phyloP scores from a whole-genome alignment of 2,113 vertebrate genomes.

The Crotophaga sulcirostris region DNA sequence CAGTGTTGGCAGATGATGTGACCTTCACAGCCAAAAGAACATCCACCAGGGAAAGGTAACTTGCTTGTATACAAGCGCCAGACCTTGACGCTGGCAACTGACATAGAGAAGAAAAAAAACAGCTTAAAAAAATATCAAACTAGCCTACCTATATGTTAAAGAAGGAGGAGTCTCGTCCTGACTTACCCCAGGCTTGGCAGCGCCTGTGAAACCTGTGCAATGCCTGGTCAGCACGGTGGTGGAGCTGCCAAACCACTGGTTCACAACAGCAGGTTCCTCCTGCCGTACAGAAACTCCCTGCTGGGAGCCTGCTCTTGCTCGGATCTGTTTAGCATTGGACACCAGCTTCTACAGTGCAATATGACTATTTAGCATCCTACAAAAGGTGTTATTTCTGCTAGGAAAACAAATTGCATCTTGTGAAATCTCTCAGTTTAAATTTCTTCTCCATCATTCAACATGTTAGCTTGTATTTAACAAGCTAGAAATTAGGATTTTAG shows the following conservation, averaged over 20 bases:
- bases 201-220: background rate
- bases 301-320: background rate
- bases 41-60: background rate
- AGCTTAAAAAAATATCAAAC: background rate
- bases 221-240: background rate
- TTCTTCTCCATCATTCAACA: background rate
- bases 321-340: background rate
- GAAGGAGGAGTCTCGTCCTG: background rate
- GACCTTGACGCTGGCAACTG: background rate
- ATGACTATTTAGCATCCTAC: background rate
- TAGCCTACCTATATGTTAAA: background rate
- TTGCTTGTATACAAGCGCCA: background rate
- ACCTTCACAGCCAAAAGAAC: background rate
- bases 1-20: background rate
- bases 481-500: background rate
- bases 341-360: background rate
- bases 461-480: background rate
- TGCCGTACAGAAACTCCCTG: background rate
- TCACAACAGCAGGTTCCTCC: background rate
- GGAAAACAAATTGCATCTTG: background rate
- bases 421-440: background rate
- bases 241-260: background rate
- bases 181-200: background rate
- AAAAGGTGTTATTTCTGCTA: background rate
- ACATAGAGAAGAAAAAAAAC: background rate